Base-by-base conservation (phyloP, 1,140 invertebrate species). In the Brachionus calyciflorus region DNA sequence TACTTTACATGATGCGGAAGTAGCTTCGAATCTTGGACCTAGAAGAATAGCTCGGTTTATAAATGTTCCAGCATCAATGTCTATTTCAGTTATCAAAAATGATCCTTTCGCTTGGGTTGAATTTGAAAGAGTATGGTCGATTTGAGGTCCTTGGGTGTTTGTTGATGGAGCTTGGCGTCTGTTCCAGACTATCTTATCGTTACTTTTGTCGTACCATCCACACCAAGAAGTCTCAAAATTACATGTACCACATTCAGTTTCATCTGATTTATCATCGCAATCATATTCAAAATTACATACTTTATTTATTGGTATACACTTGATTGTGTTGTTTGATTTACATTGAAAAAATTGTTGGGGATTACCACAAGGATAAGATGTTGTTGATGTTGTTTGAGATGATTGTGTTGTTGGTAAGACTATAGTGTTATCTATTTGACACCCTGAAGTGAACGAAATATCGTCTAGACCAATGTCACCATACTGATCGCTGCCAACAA, bases 161-260 rank as follows among this genome's bases (percentile, higher is more conserved):
- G 90, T 89, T 0, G 90, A 90, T 17, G 86, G 85, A 48, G 86
- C 88, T 79, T 89, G 89, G 26, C 89, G 85, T 77, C 90, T 82
- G n/a, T 78, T 85, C 90, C 91, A 92, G 76, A 91, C 89, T 78
- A 91, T 91, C 79, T 91, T 88, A 78, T 91, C 90, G 7, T 85
- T 84, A 0, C 89, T 87, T 79, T 90, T 89, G 78, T 91, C 89
- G 1, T 83, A 88, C 90, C 91, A 92, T 21, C 90, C 90, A 79
- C 91, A 92, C 0, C 90, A 80, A 37, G 79, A 79, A 51, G 69
- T 80, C 55, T 83, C 82, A 80, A 83, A 83, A 26, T 68, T 79
- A 78, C 82, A 83, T 1, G 79, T 70, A 81, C 81, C 81, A 79
- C 83, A 84, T 9, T 57, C 77, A 17, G 55, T 73, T 49, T 84